Evolutionary conservation across 1,140 invertebrate genomes (phyloP), one percentile per base, ranked within the genome.

Genomic region (Amyelois transitella): DNA sequence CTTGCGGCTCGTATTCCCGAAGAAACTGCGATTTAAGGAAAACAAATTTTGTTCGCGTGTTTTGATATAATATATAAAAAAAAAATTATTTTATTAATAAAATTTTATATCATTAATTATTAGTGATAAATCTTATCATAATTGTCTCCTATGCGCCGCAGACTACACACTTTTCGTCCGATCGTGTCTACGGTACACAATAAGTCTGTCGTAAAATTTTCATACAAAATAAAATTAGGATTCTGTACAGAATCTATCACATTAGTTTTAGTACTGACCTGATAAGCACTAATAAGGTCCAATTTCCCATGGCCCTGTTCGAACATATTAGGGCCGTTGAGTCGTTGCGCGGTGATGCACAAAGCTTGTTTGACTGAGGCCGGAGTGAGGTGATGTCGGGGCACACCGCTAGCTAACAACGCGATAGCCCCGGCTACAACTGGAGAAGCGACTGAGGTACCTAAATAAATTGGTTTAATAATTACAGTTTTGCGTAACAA

Each of bases 281-380:
- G 93, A 81, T 94, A 96, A 17, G 96, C 96, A 68, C 93, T 93
- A 6, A 98, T 89, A 17, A 99, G 90, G 87, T 98, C 96, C 19
- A 99, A 88, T 88, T 97, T 97, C 53, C 98, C 98, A 72, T 95
- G 94, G 1, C 98, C 98, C 89, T 99, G 98, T 80, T 99, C 98
- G 88, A 99, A 99, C 94, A 99, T 99, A 69, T 96, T 96, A 24
- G 96, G 93, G 18, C 94, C 93, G 1, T 94, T 92, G 24, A 99
- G 88, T 45, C 96, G 89, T 38, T 94, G 88, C 0, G 97, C 97
- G 0, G 97, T 97, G 45, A 94, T 93, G 86, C 98, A 94, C 3
- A 99, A 86, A 1, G 96, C 95, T 88, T 99, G 97, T 79, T 99
- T 99, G 88, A 99, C 96, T 32, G 96, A 96, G 0, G 97, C 96